Evolutionary conservation across 2,888 invertebrate genomes (phyloP).

Genomic region (Hetaerina titia): DNA sequence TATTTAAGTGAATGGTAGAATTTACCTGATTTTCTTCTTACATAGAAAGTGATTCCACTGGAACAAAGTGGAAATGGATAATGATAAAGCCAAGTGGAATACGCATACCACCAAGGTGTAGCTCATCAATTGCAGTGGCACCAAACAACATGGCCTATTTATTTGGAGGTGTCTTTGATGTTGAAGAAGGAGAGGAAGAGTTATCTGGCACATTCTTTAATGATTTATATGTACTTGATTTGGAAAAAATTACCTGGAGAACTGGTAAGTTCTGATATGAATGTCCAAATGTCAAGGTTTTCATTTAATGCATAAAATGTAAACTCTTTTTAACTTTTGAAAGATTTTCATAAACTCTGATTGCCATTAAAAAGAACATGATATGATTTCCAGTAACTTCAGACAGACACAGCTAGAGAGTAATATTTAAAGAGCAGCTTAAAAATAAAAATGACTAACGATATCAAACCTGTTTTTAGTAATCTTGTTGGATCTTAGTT

Average conservation of each 20-base stretch:
- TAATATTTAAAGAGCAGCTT: no score
- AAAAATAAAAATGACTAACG: no score
- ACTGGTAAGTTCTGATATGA: slow-evolving; percentile 77
- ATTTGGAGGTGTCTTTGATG: slow-evolving; percentile 93
- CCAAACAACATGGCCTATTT: slow-evolving; percentile 85
- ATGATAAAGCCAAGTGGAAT: slow-evolving; percentile 83
- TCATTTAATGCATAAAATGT: no score
- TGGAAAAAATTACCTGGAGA: slow-evolving; percentile 88
- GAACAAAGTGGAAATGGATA: slow-evolving; percentile 86
- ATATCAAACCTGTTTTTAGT: no score
- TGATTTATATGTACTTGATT: slow-evolving; percentile 87
- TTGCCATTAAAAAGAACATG: background rate
- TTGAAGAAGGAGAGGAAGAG: slow-evolving; percentile 90
- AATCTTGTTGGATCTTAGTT: no score
- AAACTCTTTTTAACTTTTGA: no score
- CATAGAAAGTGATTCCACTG: slow-evolving; percentile 81
- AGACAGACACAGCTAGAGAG: no score
- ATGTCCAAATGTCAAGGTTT: slow-evolving; percentile 46
- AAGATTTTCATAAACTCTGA: no score
- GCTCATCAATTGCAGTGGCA: slow-evolving; percentile 83
- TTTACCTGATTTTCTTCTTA: slow-evolving; percentile 69
- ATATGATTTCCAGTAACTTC: background rate
- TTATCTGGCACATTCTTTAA: slow-evolving; percentile 89
- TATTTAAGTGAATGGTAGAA: background rate
- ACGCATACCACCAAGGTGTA: slow-evolving; percentile 83